Evolutionary conservation across 1,140 invertebrate species (phyloP), one percentile per base, ranked within the genome.

Genomic region (Scylla paramamosain): DNA sequence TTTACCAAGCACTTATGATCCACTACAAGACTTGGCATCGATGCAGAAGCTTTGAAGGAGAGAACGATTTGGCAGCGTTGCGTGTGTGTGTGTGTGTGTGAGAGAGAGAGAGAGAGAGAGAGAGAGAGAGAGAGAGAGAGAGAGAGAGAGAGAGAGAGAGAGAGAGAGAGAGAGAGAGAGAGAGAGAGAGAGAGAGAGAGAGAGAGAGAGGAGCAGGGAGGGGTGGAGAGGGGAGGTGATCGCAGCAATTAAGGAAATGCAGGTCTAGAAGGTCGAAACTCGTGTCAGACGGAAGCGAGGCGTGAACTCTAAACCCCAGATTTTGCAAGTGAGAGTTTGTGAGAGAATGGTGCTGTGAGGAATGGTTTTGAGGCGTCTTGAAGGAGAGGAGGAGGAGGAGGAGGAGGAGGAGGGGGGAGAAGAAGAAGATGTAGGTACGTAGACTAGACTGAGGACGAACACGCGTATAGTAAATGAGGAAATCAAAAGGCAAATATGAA

Each of bases 61-160:
- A 59, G 52, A 39, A 39, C 52, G 16, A 59, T 59, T 59, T 59
- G 52, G 83, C 28, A 86, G 25, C 28, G n/a, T 4, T 45, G 86
- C 16, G 0, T 45, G 29, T 45, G 31, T 45, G 29, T 20, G 28
- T 31, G 84, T 31, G 84, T 31, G 84, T 4, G 84, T 4, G 84
- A 20, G 84, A 20, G 84, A 20, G 84, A 20, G 84, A 20, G 84
- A 86, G 84, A 86, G 84, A 86, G 84, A 86, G 84, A 86, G 84
- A 86, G 32, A 86, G 84, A 86, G 32, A 86, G 84, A 39, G 32
- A 86, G 84, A 86, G 84, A 86, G 84, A 31, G 28, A 86, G 84
- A 86, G 84, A 87, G 84, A 87, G n/a, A 87, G 84, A 87, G 84
- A 87, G 84, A 87, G 84, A 87, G 84, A 87, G 84, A 87, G 84